These are phyloP conservation scores for Cavia porcellus DNA, from an alignment of 2,113 vertebrate species.

Conservation along the genomic window DNA sequence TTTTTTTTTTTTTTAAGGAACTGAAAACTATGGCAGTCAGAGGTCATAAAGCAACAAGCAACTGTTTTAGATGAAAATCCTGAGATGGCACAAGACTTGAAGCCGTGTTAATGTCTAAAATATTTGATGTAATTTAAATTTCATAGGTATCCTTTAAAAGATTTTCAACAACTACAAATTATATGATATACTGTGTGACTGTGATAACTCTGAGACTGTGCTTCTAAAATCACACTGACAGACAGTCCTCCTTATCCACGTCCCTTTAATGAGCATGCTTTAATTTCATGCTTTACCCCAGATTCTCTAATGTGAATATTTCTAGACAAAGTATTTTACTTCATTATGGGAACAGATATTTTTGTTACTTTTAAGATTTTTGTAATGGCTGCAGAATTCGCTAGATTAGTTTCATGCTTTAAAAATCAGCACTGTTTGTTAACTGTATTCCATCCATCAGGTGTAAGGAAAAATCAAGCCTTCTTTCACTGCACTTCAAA, in stretches of 20 bases:
- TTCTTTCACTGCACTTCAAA: not conserved
- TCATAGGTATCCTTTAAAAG: not conserved
- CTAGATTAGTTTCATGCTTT: not conserved
- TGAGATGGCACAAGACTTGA: not conserved
- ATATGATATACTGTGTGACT: not conserved
- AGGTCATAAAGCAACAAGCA: not conserved
- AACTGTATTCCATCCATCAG: not conserved
- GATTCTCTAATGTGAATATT: not conserved
- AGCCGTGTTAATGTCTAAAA: not conserved
- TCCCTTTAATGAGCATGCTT: not conserved
- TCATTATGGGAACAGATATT: not conserved
- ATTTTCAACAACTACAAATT: not conserved
- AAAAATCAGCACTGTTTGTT: not conserved
- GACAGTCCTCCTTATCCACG: rapidly evolving
- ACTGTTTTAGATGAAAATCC: no score
- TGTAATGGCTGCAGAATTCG: not conserved
- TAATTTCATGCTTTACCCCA: not conserved
- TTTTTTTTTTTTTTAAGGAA: not conserved
- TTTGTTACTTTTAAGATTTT: not conserved
- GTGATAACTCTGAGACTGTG: rapidly evolving
- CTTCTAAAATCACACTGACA: not conserved
- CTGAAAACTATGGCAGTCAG: not conserved
- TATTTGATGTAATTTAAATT: not conserved
- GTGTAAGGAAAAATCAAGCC: not conserved
- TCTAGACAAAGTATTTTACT: not conserved